These are phyloP conservation scores for Gobio occitaniae DNA, from an alignment of 2,797 vertebrate species.

Conservation along the genomic window DNA sequence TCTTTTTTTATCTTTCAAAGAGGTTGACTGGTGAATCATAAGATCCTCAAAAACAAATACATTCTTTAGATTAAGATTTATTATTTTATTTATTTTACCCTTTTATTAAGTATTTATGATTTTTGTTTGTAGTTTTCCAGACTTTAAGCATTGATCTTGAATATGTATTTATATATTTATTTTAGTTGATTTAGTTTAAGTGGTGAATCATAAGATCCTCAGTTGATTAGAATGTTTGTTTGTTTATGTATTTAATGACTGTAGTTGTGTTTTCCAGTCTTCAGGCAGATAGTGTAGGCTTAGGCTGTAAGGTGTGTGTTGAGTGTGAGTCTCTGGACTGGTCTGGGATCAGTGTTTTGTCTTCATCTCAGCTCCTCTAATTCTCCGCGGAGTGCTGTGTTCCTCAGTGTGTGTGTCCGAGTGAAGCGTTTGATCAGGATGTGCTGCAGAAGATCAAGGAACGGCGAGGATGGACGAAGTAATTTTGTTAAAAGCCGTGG, in stretches of 20 bases:
- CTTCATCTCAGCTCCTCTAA: not conserved
- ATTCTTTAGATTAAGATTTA: not conserved
- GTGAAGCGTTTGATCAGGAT: not conserved
- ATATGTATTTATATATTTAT: not conserved
- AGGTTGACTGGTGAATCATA: not conserved
- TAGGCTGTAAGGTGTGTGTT: not conserved
- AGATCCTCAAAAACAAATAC: not conserved
- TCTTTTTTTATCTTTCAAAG: not conserved
- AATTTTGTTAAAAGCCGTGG: not conserved
- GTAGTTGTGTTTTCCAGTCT: not conserved
- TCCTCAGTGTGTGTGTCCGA: not conserved
- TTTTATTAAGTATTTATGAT: not conserved
- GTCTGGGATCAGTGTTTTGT: too few species aligned
- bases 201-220: not conserved
- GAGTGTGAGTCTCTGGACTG: not conserved
- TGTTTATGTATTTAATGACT: not conserved
- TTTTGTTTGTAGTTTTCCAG: not conserved
- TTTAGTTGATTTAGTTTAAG: not conserved
- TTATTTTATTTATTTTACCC: not conserved
- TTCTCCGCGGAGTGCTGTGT: not conserved
- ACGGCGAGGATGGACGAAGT: not conserved
- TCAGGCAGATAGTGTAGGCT: not conserved
- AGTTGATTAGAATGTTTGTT: not conserved
- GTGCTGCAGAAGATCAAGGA: not conserved
- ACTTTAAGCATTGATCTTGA: not conserved